Evolutionary conservation across 1,140 invertebrate genomes (phyloP), one percentile per base, ranked within the genome.

Genomic region (Halesus radiatus): DNA sequence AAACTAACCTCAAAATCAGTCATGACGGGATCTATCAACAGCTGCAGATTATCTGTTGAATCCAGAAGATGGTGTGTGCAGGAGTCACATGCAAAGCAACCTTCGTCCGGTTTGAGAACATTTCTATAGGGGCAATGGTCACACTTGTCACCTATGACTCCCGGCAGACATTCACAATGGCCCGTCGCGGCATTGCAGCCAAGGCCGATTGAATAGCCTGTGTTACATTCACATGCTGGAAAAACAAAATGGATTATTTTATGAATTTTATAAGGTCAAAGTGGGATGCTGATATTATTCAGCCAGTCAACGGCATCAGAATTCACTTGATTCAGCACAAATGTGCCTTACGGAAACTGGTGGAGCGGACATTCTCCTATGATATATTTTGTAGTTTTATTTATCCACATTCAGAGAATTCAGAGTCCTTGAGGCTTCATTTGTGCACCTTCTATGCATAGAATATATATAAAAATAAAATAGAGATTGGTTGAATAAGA

Each of bases 101-200:
- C 95, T 73, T 92, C 87, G 20, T 93, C 91, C 53, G 92, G 91
- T 10, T 95, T 92, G 8, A 94, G 89, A 7, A 96, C 92, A 79
- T 95, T 88, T 75, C 83, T 92, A 84, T 95, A 91, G 0, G 97
- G 96, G 88, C 98, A 99, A 5, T 94, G 93, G 84, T 99, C 97
- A 88, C 98, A 99, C 85, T 97, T 97, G 84, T 96, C 94, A 0
- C 98, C 98, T 54, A 98, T 94, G 0, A 99, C 98, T 16, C 98
- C 98, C 0, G 96, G 96, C 23, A 99, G 88, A 89, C 98, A 99
- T 74, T 95, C 93, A 86, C 98, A 99, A 82, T 98, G 95, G 0
- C 98, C 98, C 2, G 95, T 98, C 10, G 91, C 84, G 0, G 94
- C 92, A 86, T 98, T 96, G 85, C 97, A 99, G 20, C 96, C 96